Conservation (phyloP, 2,797 vertebrate species). For the Borostomias antarcticus region DNA sequence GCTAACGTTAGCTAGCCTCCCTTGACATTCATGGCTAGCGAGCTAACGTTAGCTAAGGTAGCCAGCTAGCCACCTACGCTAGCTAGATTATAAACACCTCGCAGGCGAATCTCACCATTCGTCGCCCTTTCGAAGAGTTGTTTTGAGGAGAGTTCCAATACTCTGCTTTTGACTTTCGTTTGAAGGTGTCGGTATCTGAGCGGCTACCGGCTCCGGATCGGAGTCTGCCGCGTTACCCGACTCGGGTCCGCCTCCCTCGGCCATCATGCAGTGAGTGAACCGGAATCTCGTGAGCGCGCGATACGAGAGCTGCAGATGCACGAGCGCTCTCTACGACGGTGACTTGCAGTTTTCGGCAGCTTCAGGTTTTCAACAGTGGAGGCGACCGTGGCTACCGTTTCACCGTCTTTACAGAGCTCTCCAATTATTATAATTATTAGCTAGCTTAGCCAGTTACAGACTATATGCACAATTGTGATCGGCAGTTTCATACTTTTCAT, state of each 20-base stretch:
- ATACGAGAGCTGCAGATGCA: conserved; percentile 32
- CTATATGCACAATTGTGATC: too few relatives aligned
- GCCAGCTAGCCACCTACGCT: conserved; percentile 43
- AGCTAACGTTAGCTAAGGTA: conserved; percentile 45
- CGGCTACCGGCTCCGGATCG: conserved; percentile 77
- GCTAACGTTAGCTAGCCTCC: conserved; percentile 24
- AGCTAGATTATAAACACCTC: conserved; percentile 26
- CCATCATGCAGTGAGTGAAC: conserved; percentile 80
- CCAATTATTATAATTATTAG: too few relatives aligned
- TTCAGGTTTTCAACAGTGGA: background rate
- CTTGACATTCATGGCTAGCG: conserved; percentile 13
- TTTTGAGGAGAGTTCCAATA: conserved; percentile 79
- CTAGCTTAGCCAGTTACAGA: too few relatives aligned
- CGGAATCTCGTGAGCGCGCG: conserved; percentile 70
- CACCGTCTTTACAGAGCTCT: too few relatives aligned
- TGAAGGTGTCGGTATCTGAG: conserved; percentile 73
- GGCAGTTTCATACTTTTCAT: too few relatives aligned
- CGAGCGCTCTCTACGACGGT: conserved; percentile 35
- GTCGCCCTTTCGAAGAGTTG: conserved; percentile 78
- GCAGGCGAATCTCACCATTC: conserved; percentile 74
- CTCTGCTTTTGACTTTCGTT: conserved; percentile 81
- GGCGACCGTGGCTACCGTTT: background rate
- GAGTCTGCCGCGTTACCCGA: conserved; percentile 79
- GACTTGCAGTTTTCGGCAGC: conserved; percentile 31
- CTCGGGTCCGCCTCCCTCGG: conserved; percentile 87